These are phyloP conservation scores for Himalopsyche kuldschensis DNA, from an alignment of 2,888 invertebrate genomes.

Conservation along the genomic window DNA sequence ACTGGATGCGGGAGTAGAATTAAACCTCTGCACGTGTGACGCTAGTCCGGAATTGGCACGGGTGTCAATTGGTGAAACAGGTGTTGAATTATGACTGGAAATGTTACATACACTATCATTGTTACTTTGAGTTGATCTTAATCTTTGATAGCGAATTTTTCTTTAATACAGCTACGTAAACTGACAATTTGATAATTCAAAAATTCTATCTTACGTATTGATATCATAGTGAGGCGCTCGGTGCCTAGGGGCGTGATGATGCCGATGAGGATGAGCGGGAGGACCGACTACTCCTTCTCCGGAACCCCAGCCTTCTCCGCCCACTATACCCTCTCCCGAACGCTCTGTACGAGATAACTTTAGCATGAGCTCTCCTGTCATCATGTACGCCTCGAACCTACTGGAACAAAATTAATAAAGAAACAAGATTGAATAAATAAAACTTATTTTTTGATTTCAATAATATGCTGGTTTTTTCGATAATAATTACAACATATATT, in stretches of 20 bases:
- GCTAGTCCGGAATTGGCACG: slow-evolving; percentile 47
- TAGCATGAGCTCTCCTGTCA: slow-evolving; percentile 95
- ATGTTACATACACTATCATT: background rate
- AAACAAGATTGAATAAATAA: too few species aligned
- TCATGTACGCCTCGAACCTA: slow-evolving; percentile 93
- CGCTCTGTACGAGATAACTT: slow-evolving; percentile 85
- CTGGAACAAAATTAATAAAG: background rate
- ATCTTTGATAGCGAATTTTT: too few species aligned
- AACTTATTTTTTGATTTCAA: too few species aligned
- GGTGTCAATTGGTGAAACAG: slow-evolving; percentile 57
- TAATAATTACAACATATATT: too few species aligned
- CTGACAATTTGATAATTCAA: background rate
- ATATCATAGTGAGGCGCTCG: slow-evolving; percentile 42
- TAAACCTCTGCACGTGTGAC: slow-evolving; percentile 54
- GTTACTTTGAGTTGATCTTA: too few species aligned
- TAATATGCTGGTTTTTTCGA: too few species aligned
- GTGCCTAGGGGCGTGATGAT: slow-evolving; percentile 57
- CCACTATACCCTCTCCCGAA: slow-evolving; percentile 51
- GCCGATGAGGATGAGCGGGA: slow-evolving; percentile 57
- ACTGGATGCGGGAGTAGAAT: slow-evolving; percentile 53
- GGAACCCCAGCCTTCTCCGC: slow-evolving; percentile 24
- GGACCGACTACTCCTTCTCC: slow-evolving; percentile 20
- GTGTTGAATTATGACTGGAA: slow-evolving; percentile 57
- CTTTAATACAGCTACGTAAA: too few species aligned
- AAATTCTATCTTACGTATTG: slow-evolving; percentile 30